phyloP scores from a whole-genome alignment of 2,113 vertebrate species.

The Lanius collurio region DNA sequence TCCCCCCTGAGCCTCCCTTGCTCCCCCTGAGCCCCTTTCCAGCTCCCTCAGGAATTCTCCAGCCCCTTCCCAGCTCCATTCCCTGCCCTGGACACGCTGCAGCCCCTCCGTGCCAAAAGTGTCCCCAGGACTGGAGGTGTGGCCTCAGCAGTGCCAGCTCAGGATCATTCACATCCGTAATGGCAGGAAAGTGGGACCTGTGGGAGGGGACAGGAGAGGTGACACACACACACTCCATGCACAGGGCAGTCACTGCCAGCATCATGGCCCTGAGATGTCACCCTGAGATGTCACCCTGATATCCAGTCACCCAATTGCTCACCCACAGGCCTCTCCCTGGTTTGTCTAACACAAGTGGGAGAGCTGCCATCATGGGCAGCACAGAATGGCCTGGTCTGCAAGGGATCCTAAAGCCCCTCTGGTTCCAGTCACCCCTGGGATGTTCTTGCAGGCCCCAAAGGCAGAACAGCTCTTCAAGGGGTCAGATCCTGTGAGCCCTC shows the following conservation, averaged over 20 bases:
- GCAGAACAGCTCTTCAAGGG: not conserved
- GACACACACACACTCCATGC: not conserved
- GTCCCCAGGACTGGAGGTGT: not conserved
- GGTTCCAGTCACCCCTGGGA: not conserved
- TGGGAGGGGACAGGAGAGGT: not conserved
- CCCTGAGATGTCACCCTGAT: not conserved
- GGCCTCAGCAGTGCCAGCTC: not conserved
- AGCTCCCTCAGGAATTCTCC: not conserved
- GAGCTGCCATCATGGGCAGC: not conserved
- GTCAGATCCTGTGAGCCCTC: not conserved
- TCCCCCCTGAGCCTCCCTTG: not conserved
- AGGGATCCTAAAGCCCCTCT: not conserved
- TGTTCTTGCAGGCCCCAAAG: not conserved
- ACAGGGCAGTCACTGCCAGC: not conserved
- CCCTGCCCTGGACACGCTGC: not conserved
- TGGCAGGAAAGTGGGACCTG: not conserved
- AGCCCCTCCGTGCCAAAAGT: not conserved
- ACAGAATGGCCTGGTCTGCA: not conserved
- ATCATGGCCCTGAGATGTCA: not conserved
- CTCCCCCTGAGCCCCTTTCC: not conserved
- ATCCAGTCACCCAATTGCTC: too few relatives aligned
- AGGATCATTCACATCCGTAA: not conserved
- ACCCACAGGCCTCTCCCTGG: not conserved
- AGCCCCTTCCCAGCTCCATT: not conserved
- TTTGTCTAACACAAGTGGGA: fast-evolving